Conservation (phyloP, 2,113 vertebrate genomes). For the Phasianus colchicus region DNA sequence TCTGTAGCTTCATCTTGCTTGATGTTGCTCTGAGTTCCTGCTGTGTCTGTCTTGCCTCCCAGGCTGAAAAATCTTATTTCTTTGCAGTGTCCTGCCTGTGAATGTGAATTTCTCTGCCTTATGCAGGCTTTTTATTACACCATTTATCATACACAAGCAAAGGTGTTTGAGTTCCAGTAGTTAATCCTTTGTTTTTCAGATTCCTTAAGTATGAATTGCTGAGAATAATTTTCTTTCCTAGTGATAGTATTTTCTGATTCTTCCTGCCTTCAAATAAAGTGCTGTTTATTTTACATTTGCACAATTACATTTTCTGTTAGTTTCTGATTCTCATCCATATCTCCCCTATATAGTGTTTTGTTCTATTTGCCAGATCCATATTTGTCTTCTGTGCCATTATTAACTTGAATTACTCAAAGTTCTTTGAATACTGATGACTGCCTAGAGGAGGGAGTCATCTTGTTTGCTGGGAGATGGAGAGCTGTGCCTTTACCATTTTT, state of each 20-base stretch:
- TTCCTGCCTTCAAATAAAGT: neutral
- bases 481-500: neutral
- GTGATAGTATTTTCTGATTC: neutral
- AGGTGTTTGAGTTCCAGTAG: neutral
- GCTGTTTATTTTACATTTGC: neutral
- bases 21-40: neutral
- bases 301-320: neutral
- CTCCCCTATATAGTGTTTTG: neutral
- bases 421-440: neutral
- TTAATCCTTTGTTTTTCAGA: neutral
- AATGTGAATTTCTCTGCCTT: neutral
- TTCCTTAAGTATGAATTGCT: neutral
- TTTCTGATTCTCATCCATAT: neutral
- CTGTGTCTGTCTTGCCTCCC: neutral
- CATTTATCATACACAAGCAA: neutral
- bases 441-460: neutral
- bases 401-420: neutral
- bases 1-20: fast-evolving
- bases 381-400: neutral
- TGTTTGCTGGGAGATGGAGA: neutral
- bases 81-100: neutral
- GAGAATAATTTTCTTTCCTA: neutral
- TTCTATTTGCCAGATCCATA: neutral
- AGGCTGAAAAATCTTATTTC: neutral
- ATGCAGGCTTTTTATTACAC: neutral